Evolutionary conservation across 2,888 invertebrate genomes (phyloP).

Genomic region (Tolmerus cingulatus): DNA sequence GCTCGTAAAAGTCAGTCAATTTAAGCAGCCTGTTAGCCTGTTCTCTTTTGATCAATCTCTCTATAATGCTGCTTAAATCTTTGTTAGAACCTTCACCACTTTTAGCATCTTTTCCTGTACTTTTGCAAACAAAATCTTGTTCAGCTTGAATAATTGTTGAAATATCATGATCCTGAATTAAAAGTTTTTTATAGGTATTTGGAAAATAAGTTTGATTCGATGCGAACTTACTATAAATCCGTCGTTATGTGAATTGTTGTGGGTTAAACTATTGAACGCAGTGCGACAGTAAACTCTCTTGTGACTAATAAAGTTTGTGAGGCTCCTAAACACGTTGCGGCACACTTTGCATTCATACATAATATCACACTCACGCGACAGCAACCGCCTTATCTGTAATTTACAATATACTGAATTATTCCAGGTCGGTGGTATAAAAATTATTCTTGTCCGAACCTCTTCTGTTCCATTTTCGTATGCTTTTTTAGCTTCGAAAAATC

Average conservation of each 20-base stretch:
- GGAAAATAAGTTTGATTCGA: neutral
- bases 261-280: conserved; percentile 65
- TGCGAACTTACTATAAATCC: conserved; percentile 56
- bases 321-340: conserved; percentile 82
- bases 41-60: conserved; percentile 64
- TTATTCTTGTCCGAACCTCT: conserved; percentile 68
- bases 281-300: conserved; percentile 83
- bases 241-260: conserved; percentile 64
- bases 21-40: conserved; percentile 52
- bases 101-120: conserved; percentile 48
- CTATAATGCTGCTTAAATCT: conserved; percentile 68
- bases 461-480: conserved; percentile 78
- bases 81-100: conserved; percentile 63
- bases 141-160: conserved; percentile 66
- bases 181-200: neutral
- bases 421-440: neutral
- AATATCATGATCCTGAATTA: conserved; percentile 62
- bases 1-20: conserved; percentile 54
- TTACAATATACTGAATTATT: conserved; percentile 10
- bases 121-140: conserved; percentile 60
- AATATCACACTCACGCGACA: conserved; percentile 85
- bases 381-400: conserved; percentile 74
- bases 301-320: conserved; percentile 88
- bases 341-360: conserved; percentile 91
- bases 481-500: conserved; percentile 74